Percentiles rank a stretch among this genome's conserved stretches.
phyloP scores from a whole-genome alignment of 2,113 vertebrate genomes.

The Centropus bengalensis region DNA sequence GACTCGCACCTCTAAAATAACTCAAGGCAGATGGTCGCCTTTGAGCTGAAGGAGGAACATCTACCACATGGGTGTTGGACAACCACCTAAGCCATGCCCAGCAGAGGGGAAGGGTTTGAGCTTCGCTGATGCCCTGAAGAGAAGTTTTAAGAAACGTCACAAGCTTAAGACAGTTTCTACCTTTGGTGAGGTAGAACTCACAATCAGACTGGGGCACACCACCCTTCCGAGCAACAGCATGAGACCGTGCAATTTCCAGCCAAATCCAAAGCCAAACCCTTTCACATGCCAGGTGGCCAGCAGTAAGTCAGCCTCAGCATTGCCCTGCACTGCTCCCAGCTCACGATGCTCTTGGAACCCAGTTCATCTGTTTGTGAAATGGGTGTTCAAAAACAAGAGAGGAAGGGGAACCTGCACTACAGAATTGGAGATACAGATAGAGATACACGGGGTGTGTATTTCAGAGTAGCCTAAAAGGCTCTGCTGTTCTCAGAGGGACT shows the following conservation, averaged over 20 bases:
- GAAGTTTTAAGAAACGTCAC: background rate
- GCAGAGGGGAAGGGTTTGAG: background rate
- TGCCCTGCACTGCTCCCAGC: background rate
- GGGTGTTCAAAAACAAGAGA: background rate
- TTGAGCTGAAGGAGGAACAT: background rate
- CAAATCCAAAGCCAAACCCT: background rate
- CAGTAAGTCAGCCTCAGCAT: fast-evolving
- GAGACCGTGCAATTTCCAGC: background rate
- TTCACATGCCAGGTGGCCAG: background rate
- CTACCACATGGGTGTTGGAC: background rate
- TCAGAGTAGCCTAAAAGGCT: slow-evolving; percentile 31
- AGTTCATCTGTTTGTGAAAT: background rate
- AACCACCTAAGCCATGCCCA: background rate
- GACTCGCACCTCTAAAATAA: background rate
- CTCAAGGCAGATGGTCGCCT: background rate
- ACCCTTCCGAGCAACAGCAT: background rate
- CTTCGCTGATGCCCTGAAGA: background rate
- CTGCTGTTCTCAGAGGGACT: background rate
- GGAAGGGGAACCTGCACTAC: background rate
- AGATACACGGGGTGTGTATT: background rate
- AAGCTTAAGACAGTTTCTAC: background rate
- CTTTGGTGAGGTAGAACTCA: background rate
- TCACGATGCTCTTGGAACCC: background rate
- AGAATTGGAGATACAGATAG: background rate
- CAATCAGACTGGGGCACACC: fast-evolving